Base-by-base conservation (phyloP, 2,888 invertebrate species). In the Resseliella maxima region DNA sequence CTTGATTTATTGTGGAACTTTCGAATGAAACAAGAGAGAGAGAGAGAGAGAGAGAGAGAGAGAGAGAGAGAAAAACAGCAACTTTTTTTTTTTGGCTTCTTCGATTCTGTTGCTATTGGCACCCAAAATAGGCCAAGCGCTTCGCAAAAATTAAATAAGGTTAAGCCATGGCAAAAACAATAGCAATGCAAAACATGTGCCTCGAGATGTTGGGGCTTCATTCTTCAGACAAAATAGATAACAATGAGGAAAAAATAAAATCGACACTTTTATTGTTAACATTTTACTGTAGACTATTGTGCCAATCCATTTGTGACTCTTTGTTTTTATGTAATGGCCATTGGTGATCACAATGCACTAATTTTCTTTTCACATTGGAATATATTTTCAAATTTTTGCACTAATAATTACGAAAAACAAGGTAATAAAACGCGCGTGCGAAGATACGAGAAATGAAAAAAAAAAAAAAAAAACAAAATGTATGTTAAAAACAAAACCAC, bases 101-200 rank as follows among this genome's bases (percentile, higher is more conserved):
- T 72, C 72, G 72, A 5, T 72, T 72, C 72, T 72, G 72, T 72
- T 72, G 72, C 72, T 35, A 72, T 72, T 72, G 72, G 72, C 72
- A 72, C 72, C 35, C 31, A 31, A 72, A 31, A 72, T 72, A 72
- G 72, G 72, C 72, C 72, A 72, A 72, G 72, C 72, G 1, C 12
- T 15, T 0, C 31, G n/a, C 59, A 27, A n/a, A 72, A 72, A 72
- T 72, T 72, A 1, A 72, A 72, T 72, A 72, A 72, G 72, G 72
- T 72, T 72, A 72, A 72, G 31, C 72, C 27, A 72, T 31, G 15
- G 31, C 8, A 72, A 72, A 72, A 72, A 72, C 72, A 72, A 72
- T 72, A 31, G 72, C 72, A 72, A 72, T 31, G 72, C 72, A 31
- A 72, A 72, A 35, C 27, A 72, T 31, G n/a, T 27, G 72, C 31